Evolutionary conservation across 2,113 vertebrate species (phyloP).

Genomic region (Xenopus tropicalis): DNA sequence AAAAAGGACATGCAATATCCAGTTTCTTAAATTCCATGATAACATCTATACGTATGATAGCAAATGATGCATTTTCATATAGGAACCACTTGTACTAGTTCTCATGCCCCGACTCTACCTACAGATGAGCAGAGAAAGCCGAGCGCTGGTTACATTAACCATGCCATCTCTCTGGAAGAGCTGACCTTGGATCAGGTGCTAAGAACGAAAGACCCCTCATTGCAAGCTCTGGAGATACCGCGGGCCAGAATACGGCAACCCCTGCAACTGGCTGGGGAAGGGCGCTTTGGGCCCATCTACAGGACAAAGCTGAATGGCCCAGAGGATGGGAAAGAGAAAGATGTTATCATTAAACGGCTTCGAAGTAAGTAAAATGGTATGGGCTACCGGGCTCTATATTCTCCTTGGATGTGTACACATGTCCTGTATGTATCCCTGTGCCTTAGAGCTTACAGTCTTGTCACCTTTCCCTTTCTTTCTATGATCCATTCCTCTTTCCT

Average conservation of each 20-base stretch:
- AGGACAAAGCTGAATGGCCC: constrained; percentile 44
- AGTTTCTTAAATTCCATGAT: no score
- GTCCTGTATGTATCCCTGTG: no score
- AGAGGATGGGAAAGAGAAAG: background rate
- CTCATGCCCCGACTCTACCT: no score
- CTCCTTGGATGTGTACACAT: no score
- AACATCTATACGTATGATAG: no score
- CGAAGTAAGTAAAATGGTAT: background rate
- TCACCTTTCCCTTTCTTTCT: no score
- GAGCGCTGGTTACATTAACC: background rate
- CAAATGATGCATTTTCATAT: no score
- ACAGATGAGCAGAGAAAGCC: background rate
- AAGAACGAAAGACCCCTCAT: constrained; percentile 21
- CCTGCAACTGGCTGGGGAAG: constrained; percentile 41
- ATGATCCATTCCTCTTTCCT: no score
- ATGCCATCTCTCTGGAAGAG: constrained; percentile 51
- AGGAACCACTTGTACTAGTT: no score
- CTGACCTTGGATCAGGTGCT: constrained; percentile 56
- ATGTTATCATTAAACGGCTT: constrained; percentile 23
- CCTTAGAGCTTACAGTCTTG: no score
- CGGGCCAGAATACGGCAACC: constrained; percentile 56
- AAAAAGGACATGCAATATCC: no score
- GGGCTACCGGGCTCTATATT: no score
- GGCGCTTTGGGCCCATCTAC: constrained; percentile 56
- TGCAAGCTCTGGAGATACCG: constrained; percentile 60